These are phyloP conservation scores for Aquatica leii DNA, from an alignment of 2,888 invertebrate genomes.

Conservation along the genomic window DNA sequence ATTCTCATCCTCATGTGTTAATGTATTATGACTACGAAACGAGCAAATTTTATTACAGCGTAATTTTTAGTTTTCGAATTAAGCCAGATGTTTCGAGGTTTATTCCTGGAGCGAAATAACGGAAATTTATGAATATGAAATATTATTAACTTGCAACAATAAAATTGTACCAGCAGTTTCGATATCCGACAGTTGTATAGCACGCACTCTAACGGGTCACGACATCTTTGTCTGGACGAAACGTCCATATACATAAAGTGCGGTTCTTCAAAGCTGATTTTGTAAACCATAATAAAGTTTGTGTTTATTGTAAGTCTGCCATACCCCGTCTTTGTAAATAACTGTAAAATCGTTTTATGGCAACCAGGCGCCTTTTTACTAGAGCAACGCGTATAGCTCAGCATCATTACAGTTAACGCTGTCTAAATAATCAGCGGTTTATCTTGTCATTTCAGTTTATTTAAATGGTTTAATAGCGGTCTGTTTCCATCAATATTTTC, in stretches of 20 bases:
- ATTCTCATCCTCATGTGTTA: background rate
- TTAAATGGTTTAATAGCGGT: constrained; percentile 17
- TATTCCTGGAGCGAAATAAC: constrained; percentile 16
- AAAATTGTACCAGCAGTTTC: no score
- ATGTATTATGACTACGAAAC: background rate
- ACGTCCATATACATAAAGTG: constrained; percentile 46
- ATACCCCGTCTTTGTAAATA: constrained; percentile 57
- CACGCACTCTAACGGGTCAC: constrained; percentile 33
- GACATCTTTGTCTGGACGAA: constrained; percentile 41
- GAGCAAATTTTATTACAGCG: constrained; percentile 16
- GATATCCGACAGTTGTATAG: background rate
- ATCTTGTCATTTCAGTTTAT: constrained; percentile 44
- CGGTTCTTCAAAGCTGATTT: constrained; percentile 55
- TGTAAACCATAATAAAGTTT: constrained; percentile 57
- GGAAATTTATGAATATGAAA: constrained; percentile 8
- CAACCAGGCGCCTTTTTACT: constrained; percentile 55
- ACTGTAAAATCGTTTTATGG: constrained; percentile 57
- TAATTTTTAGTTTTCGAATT: constrained; percentile 13
- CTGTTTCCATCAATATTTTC: background rate
- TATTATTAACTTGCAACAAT: no score
- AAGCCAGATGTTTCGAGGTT: constrained; percentile 16
- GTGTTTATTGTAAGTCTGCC: constrained; percentile 59
- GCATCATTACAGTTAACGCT: constrained; percentile 42
- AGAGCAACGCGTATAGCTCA: constrained; percentile 27
- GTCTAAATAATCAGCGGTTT: constrained; percentile 48